Evolutionary conservation across 2,797 vertebrate species (phyloP).

Genomic region (Falco naumanni): DNA sequence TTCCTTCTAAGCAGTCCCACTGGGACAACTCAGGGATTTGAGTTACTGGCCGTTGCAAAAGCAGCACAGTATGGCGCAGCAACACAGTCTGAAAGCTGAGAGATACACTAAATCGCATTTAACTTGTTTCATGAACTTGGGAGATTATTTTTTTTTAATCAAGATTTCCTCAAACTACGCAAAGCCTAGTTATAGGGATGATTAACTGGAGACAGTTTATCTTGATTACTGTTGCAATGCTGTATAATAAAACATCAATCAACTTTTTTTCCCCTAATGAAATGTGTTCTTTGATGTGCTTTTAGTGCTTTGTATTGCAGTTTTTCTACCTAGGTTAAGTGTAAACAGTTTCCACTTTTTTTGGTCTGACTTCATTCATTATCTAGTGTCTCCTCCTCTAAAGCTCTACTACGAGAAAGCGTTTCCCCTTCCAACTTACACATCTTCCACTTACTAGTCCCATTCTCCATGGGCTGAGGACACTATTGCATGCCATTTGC

Average conservation of each 20-base stretch:
- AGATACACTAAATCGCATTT: not conserved
- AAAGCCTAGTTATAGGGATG: not conserved
- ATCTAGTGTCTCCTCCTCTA: not conserved
- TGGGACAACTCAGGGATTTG: not conserved
- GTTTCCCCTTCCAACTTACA: not conserved
- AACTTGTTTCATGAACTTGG: not conserved
- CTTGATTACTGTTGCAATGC: not conserved
- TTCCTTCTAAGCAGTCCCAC: not conserved
- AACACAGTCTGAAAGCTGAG: fast-evolving
- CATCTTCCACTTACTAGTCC: not conserved
- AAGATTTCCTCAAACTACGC: not conserved
- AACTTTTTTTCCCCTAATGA: not conserved
- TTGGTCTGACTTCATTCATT: not conserved
- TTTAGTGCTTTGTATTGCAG: not conserved
- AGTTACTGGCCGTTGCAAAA: not conserved
- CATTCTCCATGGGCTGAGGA: not conserved
- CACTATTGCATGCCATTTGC: not conserved
- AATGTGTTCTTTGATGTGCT: not conserved
- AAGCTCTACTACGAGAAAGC: not conserved
- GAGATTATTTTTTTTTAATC: not conserved
- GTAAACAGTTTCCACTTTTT: not conserved
- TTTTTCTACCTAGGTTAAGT: not conserved
- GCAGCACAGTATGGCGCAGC: not conserved
- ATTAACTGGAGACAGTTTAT: not conserved
- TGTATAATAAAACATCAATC: slow-evolving; percentile 13